Base-by-base conservation (phyloP, 2,888 invertebrate genomes). In the Entomobrya multifasciata region DNA sequence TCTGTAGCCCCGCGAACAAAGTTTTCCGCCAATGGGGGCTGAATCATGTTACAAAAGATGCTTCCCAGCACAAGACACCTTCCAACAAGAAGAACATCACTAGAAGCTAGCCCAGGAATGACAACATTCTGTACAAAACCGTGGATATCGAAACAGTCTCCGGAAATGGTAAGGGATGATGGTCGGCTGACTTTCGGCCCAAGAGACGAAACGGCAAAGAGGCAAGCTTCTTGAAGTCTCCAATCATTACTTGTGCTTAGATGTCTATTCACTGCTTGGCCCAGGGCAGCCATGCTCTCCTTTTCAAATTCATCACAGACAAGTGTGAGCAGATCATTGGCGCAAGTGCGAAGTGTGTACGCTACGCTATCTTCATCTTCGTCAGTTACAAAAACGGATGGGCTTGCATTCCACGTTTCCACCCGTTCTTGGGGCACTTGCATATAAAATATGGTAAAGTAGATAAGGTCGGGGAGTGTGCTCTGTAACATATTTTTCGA, bases 291-390 rank as follows among this genome's bases (percentile, higher is more conserved):
- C 15, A 92, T 92, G 88, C 92, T 92, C 85, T 93, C 93, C 17
- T 92, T 92, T 67, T 92, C 92, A 90, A 94, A 93, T 90, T 94
- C 93, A 88, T 92, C 92, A 79, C 92, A 92, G 57, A 93, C 91
- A 4, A 93, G 93, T 90, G 93, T 90, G 0, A 94, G 91, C 25
- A 94, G 90, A 91, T 93, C 94, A 85, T 93, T 93, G 47, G 94
- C 94, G 15, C 94, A 93, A 74, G 94, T 93, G 80, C 94, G 92
- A 22, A 94, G 93, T 41, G 93, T 93, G 90, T 93, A 94, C 0
- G 93, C 93, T 90, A 93, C 94, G 1, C 93, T 93, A 77, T 94
- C 94, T 89, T 94, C 94, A 92, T 94, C 94, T 91, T 94, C 94
- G 91, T 94, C 94, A 88, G 93, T 93, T 8, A 94, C 93, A 92